phyloP scores from a whole-genome alignment of 2,113 vertebrate species.

The Parotia lawesii region DNA sequence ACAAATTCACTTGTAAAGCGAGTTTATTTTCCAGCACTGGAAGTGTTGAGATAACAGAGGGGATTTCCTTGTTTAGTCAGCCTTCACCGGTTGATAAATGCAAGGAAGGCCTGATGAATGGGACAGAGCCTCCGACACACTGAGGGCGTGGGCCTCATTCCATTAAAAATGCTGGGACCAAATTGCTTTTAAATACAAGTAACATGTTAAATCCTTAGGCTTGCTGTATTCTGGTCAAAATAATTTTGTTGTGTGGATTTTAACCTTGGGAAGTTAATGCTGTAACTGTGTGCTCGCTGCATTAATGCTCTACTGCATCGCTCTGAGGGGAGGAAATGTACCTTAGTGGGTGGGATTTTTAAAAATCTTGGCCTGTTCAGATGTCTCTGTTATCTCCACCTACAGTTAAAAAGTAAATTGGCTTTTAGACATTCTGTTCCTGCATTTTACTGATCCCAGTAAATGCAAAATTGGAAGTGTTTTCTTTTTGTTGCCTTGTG shows the following conservation, averaged over 20 bases:
- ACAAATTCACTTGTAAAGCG: not conserved
- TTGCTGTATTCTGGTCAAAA: not conserved
- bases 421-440: not conserved
- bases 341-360: not conserved
- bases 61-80: slow-evolving; percentile 55
- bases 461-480: not conserved
- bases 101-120: not conserved
- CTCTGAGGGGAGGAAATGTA: not conserved
- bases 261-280: not conserved
- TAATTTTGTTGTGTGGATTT: not conserved
- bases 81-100: not conserved
- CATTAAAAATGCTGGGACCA: not conserved
- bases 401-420: not conserved
- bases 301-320: not conserved
- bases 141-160: not conserved
- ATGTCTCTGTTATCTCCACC: slow-evolving; percentile 40
- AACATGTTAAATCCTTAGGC: not conserved
- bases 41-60: slow-evolving; percentile 41
- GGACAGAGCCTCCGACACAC: not conserved
- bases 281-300: rapidly evolving
- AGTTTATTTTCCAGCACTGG: slow-evolving; percentile 40
- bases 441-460: not conserved
- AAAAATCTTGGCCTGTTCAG: not conserved
- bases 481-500: not conserved
- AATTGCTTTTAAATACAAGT: not conserved